Percentiles rank a stretch among this genome's conserved stretches.
These are phyloP conservation scores for Petroica traversi DNA, from an alignment of 2,113 vertebrate species.

Conservation along the genomic window DNA sequence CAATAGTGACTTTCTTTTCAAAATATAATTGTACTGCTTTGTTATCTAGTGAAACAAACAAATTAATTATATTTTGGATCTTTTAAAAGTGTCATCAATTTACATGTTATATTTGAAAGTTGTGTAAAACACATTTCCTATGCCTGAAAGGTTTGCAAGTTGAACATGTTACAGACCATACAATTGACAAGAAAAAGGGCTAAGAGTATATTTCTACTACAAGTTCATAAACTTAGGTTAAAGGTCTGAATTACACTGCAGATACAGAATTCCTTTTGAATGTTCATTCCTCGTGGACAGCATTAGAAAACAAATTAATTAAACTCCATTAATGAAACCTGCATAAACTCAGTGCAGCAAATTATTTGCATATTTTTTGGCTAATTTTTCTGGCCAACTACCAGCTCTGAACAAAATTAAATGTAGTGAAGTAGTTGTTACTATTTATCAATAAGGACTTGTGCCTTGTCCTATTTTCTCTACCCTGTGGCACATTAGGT, in stretches of 20 bases:
- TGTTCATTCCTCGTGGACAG: background rate
- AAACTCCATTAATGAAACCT: background rate
- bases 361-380: background rate
- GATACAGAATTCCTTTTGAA: background rate
- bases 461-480: background rate
- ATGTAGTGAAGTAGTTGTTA: background rate
- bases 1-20: background rate
- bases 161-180: background rate
- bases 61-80: background rate
- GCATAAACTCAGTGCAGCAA: background rate
- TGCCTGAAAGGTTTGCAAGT: background rate
- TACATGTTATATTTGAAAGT: background rate
- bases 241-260: background rate
- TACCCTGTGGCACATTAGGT: background rate
- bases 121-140: background rate
- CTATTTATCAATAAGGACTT: background rate
- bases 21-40: background rate
- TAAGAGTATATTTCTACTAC: background rate
- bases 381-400: background rate
- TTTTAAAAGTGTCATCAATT: background rate
- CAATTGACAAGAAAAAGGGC: background rate
- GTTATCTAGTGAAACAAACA: background rate
- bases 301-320: background rate
- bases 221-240: background rate
- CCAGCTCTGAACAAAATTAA: background rate